phyloP scores from a whole-genome alignment of 2,888 invertebrate genomes.

The Acanthopleura granulata region DNA sequence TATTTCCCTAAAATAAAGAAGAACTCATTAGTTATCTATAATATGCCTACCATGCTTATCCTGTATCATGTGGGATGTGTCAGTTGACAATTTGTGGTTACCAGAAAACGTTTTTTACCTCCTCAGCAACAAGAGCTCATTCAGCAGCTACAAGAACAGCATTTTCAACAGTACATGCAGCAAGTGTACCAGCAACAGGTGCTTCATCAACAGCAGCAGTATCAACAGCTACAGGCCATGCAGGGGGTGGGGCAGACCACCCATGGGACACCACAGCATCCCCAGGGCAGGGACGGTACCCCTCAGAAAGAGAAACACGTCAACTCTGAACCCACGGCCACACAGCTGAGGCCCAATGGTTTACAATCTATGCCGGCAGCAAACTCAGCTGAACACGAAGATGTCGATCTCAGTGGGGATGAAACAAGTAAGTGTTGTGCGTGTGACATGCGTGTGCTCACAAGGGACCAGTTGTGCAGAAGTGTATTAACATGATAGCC shows the following conservation, averaged over 20 bases:
- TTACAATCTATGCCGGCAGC: background rate
- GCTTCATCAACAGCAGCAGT: constrained; percentile 72
- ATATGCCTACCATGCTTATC: too few species aligned
- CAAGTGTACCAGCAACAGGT: constrained; percentile 78
- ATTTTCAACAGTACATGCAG: constrained; percentile 99
- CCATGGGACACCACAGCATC: background rate
- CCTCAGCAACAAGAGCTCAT: constrained; percentile 91
- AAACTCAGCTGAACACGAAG: background rate
- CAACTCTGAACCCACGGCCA: background rate
- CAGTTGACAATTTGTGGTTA: too few species aligned
- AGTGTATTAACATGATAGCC: too few species aligned
- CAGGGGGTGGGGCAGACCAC: background rate
- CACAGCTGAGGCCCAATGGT: background rate
- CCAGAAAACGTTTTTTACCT: too few species aligned
- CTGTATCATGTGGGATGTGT: too few species aligned
- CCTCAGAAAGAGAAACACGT: background rate
- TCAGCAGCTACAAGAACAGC: constrained; percentile 96
- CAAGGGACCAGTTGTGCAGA: too few species aligned
- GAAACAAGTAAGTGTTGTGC: constrained; percentile 4
- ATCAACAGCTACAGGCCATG: constrained; percentile 60
- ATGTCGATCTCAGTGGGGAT: background rate
- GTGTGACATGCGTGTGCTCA: too few species aligned
- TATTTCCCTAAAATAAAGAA: too few species aligned
- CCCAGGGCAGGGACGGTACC: background rate
- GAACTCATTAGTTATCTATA: too few species aligned